Base-by-base conservation (phyloP, 2,888 invertebrate species). In the Ectropis crepuscularia region DNA sequence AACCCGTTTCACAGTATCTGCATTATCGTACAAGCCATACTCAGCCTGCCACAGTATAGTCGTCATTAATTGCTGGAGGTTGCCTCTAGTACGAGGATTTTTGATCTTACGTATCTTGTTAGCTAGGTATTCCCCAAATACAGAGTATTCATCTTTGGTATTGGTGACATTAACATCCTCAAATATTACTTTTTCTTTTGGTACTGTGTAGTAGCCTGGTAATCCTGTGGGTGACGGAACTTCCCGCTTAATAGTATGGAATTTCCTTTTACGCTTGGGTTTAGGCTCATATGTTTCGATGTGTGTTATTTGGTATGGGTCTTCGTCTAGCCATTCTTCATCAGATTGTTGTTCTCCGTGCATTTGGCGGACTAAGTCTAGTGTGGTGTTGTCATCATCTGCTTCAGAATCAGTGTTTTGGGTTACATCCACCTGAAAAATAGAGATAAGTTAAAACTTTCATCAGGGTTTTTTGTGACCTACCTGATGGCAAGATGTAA, bases 41-140 rank as follows among this genome's bases (percentile, higher is more conserved):
- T 92, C 92, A 0, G 91, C 90, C 69, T 92, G 92, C 92, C 92
- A 92, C 16, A 92, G 67, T 69, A 92, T 85, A 5, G 92, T 92
- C 36, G 92, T 88, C 0, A 92, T 89, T 12, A 92, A 69, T 61
- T 92, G 92, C 65, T 92, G 92, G 5, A 92, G 76, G 65, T 92
- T 92, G 0, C 90, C 88, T 36, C 85, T 72, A 0, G 90, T 87
- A 2, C 87, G 77, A 8, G 84, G 76, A 0, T 79, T 73, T 63
- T 82, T 85, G 8, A 91, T 80, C 67, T 91, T 92, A 16, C 91
- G 80, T 11, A 92, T 66, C 70, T 90, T 92, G 70, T 90, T 91
- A 0, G 90, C 90, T 10, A 92, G 82, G 73, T 92, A 92, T 67
- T 92, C 90, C 42, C 91, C 92, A 5, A 92, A 92, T 0, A 90